A percentile compares a stretch with the other conserved stretches of the same genome.
These are phyloP conservation scores for Empidonax alnorum DNA, from an alignment of 2,113 vertebrate genomes.

Conservation along the genomic window DNA sequence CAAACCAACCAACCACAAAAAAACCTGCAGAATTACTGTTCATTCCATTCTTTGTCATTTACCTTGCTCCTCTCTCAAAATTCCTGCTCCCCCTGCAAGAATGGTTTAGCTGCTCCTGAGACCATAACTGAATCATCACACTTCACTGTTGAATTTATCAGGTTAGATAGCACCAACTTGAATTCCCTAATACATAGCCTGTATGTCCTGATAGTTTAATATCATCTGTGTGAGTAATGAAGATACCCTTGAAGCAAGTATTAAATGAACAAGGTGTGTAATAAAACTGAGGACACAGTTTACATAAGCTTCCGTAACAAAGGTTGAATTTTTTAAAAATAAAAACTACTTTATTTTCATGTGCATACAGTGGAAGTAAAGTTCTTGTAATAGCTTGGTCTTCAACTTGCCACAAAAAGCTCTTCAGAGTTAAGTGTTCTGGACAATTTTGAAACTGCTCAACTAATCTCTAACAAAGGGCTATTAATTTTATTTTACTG, in stretches of 20 bases:
- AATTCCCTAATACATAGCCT: not conserved
- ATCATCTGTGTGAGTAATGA: not conserved
- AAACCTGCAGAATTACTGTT: not conserved
- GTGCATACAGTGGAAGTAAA: not conserved
- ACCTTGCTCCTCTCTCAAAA: not conserved
- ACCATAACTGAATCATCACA: not conserved
- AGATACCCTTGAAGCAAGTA: not conserved
- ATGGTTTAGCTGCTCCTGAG: not conserved
- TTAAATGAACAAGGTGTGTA: not conserved
- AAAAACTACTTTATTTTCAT: not conserved
- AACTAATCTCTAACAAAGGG: not conserved
- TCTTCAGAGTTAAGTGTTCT: not conserved
- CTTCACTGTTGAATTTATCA: not conserved
- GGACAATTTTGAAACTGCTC: not conserved
- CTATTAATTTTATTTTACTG: slow-evolving; percentile 17
- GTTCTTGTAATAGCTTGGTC: not conserved
- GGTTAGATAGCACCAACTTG: not conserved
- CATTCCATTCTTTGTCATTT: not conserved
- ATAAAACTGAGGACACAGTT: not conserved
- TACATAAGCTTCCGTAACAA: not conserved
- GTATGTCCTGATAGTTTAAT: not conserved
- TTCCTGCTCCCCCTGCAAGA: not conserved
- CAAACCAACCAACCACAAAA: not conserved
- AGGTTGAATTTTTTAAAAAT: not conserved
- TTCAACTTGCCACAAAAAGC: not conserved